phyloP scores from a whole-genome alignment of 2,888 invertebrate genomes.

The Andrena flavipes region DNA sequence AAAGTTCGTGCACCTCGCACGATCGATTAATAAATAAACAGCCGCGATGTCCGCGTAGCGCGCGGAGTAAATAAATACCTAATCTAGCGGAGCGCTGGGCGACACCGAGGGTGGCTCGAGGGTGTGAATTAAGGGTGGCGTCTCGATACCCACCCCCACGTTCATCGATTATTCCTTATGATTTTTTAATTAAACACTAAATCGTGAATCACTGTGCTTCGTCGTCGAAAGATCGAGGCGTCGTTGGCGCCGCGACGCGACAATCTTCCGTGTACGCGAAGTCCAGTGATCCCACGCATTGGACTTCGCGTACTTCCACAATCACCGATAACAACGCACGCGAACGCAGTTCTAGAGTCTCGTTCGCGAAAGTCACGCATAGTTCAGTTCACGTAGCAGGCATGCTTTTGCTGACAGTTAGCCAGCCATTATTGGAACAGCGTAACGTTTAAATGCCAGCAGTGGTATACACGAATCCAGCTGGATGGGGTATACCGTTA shows the following conservation, averaged over 20 bases:
- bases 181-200: conserved; percentile 18
- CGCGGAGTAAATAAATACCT: conserved; percentile 58
- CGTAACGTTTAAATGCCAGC: conserved; percentile 23
- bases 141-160: conserved; percentile 1
- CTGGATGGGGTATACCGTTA: conserved; percentile 45
- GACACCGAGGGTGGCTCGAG: not conserved
- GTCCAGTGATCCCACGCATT: not conserved
- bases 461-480: conserved; percentile 17
- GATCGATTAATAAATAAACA: conserved; percentile 53
- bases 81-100: not conserved
- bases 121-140: not conserved
- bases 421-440: conserved; percentile 28
- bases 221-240: not conserved
- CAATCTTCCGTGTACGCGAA: conserved; percentile 8
- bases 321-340: not conserved
- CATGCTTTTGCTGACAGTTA: conserved; percentile 10
- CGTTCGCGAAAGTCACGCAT: not conserved
- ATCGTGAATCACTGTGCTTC: conserved; percentile 11
- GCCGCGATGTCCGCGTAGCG: not conserved
- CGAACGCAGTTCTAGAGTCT: not conserved
- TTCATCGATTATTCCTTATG: not conserved
- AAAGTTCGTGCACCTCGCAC: conserved; percentile 31
- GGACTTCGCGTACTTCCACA: not conserved
- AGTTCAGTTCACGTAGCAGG: not conserved
- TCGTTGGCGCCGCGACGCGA: conserved; percentile 1